Percentiles rank a stretch among this genome's conserved stretches.
Evolutionary conservation across 2,888 invertebrate species (phyloP).

Genomic region (Dryadula phaetusa): DNA sequence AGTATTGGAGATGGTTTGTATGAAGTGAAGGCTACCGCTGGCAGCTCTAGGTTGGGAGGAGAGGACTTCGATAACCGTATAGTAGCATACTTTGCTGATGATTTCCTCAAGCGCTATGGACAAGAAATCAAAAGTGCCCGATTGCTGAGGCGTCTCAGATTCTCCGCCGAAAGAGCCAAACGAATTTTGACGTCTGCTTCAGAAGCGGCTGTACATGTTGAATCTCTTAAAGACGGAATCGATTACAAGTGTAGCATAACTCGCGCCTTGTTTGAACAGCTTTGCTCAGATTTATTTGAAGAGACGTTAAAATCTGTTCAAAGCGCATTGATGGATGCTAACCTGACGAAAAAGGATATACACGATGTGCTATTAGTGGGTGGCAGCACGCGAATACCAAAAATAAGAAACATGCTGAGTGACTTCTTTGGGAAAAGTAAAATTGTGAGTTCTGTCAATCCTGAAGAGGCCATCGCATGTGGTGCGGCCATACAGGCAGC

Average conservation of each 20-base stretch:
- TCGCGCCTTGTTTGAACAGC: conserved; percentile 63
- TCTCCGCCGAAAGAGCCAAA: conserved; percentile 66
- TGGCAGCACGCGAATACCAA: conserved; percentile 71
- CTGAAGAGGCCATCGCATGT: conserved; percentile 70
- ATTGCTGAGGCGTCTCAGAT: conserved; percentile 59
- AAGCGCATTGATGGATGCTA: conserved; percentile 60
- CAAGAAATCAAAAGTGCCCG: conserved; percentile 54
- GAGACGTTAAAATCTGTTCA: conserved; percentile 60
- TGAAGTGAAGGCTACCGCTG: conserved; percentile 66
- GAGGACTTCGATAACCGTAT: conserved; percentile 73
- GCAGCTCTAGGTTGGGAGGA: conserved; percentile 64
- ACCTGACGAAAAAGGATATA: conserved; percentile 58
- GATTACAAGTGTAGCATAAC: conserved; percentile 62
- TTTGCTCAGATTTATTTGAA: conserved; percentile 69
- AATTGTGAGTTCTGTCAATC: conserved; percentile 61
- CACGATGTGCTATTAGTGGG: conserved; percentile 64
- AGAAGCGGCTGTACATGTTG: conserved; percentile 60
- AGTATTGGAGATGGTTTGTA: conserved; percentile 59
- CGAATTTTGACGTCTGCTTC: conserved; percentile 57
- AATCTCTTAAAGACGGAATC: conserved; percentile 58
- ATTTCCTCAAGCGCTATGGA: conserved; percentile 60
- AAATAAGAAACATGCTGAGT: conserved; percentile 58
- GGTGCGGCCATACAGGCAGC: conserved; percentile 74
- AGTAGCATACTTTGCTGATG: conserved; percentile 65
- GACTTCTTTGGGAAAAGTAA: conserved; percentile 60